A percentile compares a stretch with the other conserved stretches of the same genome.
Conservation (phyloP, 2,113 vertebrate genomes). For the Colistium nudipinnis region DNA sequence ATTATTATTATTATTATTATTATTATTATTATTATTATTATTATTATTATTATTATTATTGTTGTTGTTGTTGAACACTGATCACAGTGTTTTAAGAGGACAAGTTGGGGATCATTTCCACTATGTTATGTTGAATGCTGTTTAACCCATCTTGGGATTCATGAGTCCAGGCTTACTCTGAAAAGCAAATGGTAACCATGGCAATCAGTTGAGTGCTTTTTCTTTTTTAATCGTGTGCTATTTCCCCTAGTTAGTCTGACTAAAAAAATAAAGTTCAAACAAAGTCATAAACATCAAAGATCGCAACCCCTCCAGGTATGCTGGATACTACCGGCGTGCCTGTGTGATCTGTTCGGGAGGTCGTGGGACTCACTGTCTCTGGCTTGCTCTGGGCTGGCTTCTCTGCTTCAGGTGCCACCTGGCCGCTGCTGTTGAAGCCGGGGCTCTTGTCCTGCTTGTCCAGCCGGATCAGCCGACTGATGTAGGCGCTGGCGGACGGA, state of each 20-base stretch:
- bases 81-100: too few relatives aligned
- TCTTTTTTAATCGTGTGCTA: neutral
- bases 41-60: too few relatives aligned
- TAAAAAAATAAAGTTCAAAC: too few relatives aligned
- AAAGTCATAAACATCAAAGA: too few relatives aligned
- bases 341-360: neutral
- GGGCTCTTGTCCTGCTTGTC: conserved; percentile 87
- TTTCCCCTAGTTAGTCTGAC: too few relatives aligned
- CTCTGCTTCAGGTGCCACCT: conserved; percentile 78
- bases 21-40: too few relatives aligned
- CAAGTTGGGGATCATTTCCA: too few relatives aligned
- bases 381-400: conserved; percentile 74
- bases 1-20: too few relatives aligned
- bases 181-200: neutral
- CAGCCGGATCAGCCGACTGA: conserved; percentile 89
- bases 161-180: neutral
- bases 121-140: too few relatives aligned
- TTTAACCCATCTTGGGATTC: neutral
- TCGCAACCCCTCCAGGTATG: too few relatives aligned
- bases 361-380: conserved; percentile 82
- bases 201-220: neutral
- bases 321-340: too few relatives aligned
- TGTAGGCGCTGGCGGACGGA: conserved; percentile 81
- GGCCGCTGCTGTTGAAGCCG: conserved; percentile 66
- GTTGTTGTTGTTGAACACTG: neutral